Percentiles rank a stretch among this genome's conserved stretches.
phyloP scores from a whole-genome alignment of 2,888 invertebrate genomes.

The Morinoia aosen region DNA sequence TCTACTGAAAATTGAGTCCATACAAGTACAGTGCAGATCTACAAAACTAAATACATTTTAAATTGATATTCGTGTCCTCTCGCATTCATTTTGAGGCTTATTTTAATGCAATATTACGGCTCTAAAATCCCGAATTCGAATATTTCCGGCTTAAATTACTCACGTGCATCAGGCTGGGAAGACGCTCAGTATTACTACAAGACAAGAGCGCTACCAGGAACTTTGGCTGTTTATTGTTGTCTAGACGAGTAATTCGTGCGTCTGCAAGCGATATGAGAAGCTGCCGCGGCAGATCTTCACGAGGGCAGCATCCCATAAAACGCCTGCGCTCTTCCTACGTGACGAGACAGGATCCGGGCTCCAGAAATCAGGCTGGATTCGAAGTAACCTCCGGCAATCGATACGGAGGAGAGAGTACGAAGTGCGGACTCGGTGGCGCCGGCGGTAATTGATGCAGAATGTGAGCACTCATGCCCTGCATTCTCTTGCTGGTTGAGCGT shows the following conservation, averaged over 20 bases:
- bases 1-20: not conserved
- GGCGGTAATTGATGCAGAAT: not conserved
- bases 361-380: conserved; percentile 19
- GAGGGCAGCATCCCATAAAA: conserved; percentile 5
- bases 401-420: conserved; percentile 6
- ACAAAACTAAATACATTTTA: no score
- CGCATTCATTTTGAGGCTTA: not conserved
- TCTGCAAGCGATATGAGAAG: not conserved
- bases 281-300: not conserved
- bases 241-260: not conserved
- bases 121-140: not conserved
- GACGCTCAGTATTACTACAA: not conserved
- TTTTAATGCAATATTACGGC: not conserved
- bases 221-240: not conserved
- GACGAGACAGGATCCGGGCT: conserved; percentile 8
- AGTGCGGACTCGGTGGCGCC: conserved; percentile 1
- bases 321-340: conserved; percentile 9
- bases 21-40: not conserved
- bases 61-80: not conserved
- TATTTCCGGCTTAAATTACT: not conserved
- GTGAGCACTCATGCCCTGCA: not conserved
- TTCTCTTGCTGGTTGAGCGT: not conserved
- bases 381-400: conserved; percentile 5
- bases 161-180: not conserved
- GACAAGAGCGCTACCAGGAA: not conserved